phyloP scores from a whole-genome alignment of 2,113 vertebrate species.

The Fulmarus glacialis region DNA sequence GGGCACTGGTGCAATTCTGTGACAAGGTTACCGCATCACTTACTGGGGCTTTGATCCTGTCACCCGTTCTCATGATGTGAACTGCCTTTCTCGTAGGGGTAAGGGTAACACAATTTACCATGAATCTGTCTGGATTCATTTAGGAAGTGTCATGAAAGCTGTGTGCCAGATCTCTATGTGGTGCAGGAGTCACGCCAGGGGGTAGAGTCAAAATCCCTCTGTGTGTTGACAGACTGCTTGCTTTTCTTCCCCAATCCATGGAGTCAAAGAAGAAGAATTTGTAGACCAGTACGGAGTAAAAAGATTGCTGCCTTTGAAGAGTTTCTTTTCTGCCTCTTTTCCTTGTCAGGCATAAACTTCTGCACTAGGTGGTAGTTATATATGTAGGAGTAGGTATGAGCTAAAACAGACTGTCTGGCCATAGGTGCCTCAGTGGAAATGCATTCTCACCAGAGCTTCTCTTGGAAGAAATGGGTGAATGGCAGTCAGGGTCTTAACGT shows the following conservation, averaged over 20 bases:
- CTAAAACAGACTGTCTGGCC: background rate
- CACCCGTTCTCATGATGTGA: background rate
- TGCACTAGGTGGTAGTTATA: background rate
- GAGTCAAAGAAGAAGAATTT: background rate
- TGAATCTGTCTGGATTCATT: constrained; percentile 6
- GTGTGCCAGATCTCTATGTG: background rate
- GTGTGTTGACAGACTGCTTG: background rate
- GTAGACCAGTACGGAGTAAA: background rate
- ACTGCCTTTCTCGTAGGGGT: background rate
- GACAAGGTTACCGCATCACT: background rate
- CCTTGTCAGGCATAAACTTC: background rate
- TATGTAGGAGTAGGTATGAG: background rate
- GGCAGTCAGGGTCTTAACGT: background rate
- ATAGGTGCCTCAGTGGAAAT: background rate
- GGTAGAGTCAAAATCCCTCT: background rate
- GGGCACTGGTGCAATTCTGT: background rate
- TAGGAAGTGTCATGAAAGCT: constrained; percentile 3
- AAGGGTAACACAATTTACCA: background rate
- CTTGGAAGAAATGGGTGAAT: background rate
- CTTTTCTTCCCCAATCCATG: background rate
- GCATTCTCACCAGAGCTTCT: background rate
- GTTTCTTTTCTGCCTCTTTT: background rate
- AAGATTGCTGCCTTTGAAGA: background rate
- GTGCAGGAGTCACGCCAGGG: background rate
- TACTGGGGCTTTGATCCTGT: background rate